Evolutionary conservation across 1,140 invertebrate genomes (phyloP), one percentile per base, ranked within the genome.

Genomic region (Drosophila guanche): DNA sequence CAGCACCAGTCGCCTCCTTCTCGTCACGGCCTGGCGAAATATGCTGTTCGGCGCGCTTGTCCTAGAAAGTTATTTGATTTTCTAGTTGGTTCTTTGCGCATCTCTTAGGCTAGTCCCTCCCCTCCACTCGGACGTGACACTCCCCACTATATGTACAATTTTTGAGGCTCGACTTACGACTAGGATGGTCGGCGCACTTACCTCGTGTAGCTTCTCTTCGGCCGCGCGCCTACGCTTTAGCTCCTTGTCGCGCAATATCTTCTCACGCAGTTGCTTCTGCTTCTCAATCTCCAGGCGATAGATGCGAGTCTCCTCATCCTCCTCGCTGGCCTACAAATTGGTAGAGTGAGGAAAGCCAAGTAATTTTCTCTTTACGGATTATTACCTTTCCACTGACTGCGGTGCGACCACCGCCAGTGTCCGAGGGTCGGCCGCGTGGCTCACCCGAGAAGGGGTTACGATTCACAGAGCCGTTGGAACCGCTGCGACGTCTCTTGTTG

Each of bases 261-360:
- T 92, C 72, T 95, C 94, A 8, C 94, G 91, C 47, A 94, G 62
- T 5, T 92, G 92, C 78, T 94, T 94, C 70, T 95, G 94, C 78
- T 95, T 94, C 78, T 95, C 94, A 72, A 95, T 94, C 80, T 94
- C 93, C 59, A 93, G 91, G n/a, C 93, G 91, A 74, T 95, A 94
- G 23, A 93, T 93, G 48, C 92, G 91, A 75, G 94, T 94, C 83
- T 94, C 94, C 60, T 94, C 94, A 85, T 95, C 94, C 55, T 94
- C 93, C 45, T 94, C 93, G 74, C 83, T 86, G 50, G 92, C 92
- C 90, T 91, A 53, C 37, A 37, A 12, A 4, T 12, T 4, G 90
- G 81, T 0, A 45, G 12, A 3, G 57, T 16, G 12, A 16, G n/a
- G 23, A 14, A 6, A 43, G 2, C 1, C 7, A 5, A n/a, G 1